Percentiles rank a stretch among this genome's conserved stretches.
These are phyloP conservation scores for Metallyticus violacea DNA, from an alignment of 2,888 invertebrate species.

Conservation along the genomic window DNA sequence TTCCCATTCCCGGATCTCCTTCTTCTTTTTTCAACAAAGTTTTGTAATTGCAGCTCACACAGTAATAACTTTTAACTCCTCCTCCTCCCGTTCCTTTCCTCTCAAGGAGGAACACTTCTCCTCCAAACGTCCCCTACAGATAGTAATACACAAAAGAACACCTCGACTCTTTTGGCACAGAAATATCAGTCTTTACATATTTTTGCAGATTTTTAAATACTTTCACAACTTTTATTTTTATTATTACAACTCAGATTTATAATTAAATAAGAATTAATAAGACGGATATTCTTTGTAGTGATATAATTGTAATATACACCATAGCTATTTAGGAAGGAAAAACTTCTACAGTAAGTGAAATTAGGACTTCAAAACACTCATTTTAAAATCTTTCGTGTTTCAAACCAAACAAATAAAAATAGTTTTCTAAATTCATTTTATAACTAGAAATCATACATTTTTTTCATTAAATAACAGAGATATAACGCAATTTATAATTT, in stretches of 20 bases:
- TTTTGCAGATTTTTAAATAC: not conserved
- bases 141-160: not conserved
- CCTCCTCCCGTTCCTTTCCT: not conserved
- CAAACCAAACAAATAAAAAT: too few relatives aligned
- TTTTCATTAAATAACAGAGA: too few relatives aligned
- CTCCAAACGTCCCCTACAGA: not conserved
- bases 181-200: not conserved
- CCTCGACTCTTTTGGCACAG: not conserved
- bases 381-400: too few relatives aligned
- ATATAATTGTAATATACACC: too few relatives aligned
- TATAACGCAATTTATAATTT: too few relatives aligned
- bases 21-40: slow-evolving; percentile 23
- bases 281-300: too few relatives aligned
- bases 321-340: too few relatives aligned
- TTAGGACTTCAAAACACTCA: too few relatives aligned
- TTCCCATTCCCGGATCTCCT: not conserved
- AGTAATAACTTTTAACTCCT: slow-evolving; percentile 29
- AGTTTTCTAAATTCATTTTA: too few relatives aligned
- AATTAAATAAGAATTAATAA: not conserved
- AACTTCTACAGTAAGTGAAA: too few relatives aligned
- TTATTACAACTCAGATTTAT: not conserved
- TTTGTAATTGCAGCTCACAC: slow-evolving; percentile 30
- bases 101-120: not conserved
- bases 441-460: too few relatives aligned
- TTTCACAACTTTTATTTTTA: not conserved